phyloP scores from a whole-genome alignment of 2,113 vertebrate genomes.

The Neolamprologus hecqui region DNA sequence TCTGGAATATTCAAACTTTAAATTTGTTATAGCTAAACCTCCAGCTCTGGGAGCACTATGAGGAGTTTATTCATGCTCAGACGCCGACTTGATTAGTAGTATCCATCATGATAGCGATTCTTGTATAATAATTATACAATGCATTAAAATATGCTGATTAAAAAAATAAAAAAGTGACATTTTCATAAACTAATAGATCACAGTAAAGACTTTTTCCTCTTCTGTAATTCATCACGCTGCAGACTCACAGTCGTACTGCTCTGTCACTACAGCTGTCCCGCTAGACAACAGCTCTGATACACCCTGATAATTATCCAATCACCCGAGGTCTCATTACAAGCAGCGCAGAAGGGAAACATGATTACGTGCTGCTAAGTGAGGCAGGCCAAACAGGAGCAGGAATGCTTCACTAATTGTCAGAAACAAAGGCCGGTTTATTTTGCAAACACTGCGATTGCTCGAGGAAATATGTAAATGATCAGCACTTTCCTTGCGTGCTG shows the following conservation, averaged over 20 bases:
- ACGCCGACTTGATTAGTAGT: background rate
- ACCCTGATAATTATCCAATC: slow-evolving; percentile 34
- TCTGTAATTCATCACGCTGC: background rate
- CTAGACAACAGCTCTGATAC: background rate
- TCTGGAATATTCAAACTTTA: background rate
- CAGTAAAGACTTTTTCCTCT: background rate
- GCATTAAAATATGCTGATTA: background rate
- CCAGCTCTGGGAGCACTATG: background rate
- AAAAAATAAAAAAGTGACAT: background rate
- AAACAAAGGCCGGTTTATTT: background rate
- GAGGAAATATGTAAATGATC: background rate
- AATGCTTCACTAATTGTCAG: background rate
- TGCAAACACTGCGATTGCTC: accelerated
- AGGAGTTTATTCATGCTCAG: background rate
- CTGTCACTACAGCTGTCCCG: background rate
- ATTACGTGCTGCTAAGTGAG: slow-evolving; percentile 12
- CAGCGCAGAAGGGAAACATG: background rate
- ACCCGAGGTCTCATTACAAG: slow-evolving; percentile 8
- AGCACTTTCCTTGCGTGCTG: background rate
- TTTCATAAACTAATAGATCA: background rate
- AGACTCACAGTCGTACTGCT: background rate
- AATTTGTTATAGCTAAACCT: background rate
- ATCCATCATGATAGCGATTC: background rate
- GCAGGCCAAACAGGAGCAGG: background rate
- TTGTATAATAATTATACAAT: background rate